A percentile compares a stretch with the other conserved stretches of the same genome.
Evolutionary conservation across 2,888 invertebrate species (phyloP).

Genomic region (Polylopha cassiicola): DNA sequence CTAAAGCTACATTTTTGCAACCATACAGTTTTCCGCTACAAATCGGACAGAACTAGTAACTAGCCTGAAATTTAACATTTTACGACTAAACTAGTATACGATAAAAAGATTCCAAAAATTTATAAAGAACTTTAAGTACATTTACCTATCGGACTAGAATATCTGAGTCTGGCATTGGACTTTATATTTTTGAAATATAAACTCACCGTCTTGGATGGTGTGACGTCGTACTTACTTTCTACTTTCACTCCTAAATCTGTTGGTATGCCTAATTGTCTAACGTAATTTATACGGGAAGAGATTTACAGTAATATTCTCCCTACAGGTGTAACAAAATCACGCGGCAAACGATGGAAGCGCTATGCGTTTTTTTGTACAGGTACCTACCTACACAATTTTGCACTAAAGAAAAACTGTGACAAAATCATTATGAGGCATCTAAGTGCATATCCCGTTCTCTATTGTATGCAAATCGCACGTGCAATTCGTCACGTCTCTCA

Average conservation of each 20-base stretch:
- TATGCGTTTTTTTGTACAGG: too few relatives aligned
- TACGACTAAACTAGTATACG: conserved; percentile 13
- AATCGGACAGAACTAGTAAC: conserved; percentile 15
- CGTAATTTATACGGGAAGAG: conserved; percentile 25
- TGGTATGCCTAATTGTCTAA: conserved; percentile 35
- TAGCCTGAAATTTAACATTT: conserved; percentile 12
- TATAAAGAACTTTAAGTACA: conserved; percentile 19
- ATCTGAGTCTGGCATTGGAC: conserved; percentile 14
- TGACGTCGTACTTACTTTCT: conserved; percentile 47
- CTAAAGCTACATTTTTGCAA: conserved; percentile 3
- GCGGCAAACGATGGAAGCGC: too few relatives aligned
- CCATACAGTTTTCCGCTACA: conserved; percentile 12
- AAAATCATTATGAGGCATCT: not conserved
- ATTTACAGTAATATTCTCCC: conserved; percentile 19
- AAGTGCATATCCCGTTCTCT: not conserved
- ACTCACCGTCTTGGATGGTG: conserved; percentile 44
- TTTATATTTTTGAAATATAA: conserved; percentile 27
- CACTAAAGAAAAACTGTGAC: too few relatives aligned
- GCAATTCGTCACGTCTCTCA: conserved; percentile 4
- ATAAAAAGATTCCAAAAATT: conserved; percentile 23
- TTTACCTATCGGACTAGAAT: conserved; percentile 23
- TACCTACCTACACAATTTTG: too few relatives aligned
- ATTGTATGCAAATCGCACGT: conserved; percentile 14
- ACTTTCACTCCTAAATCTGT: conserved; percentile 50
- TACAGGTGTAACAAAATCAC: conserved; percentile 5